These are phyloP conservation scores for Sceliomorpha sp. DNA, from an alignment of 2,888 invertebrate species.

Conservation along the genomic window DNA sequence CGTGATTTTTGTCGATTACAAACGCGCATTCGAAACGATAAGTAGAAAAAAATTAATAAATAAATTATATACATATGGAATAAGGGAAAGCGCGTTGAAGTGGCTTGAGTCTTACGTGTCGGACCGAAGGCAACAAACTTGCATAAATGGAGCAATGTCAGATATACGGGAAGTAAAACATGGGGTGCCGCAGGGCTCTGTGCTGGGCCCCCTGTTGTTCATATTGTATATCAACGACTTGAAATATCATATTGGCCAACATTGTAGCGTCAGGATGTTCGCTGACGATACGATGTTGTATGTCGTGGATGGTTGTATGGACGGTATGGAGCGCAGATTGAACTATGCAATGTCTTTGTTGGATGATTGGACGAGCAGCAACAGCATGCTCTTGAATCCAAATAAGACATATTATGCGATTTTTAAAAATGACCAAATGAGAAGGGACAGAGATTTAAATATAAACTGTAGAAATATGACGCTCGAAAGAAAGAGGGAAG, in stretches of 20 bases:
- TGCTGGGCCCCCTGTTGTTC: background rate
- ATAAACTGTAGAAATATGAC: too few species aligned
- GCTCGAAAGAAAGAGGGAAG: background rate
- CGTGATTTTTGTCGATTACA: too few species aligned
- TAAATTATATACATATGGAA: too few species aligned
- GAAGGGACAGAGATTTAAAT: background rate
- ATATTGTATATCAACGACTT: background rate
- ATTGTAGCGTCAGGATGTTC: conserved; percentile 1
- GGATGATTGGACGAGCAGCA: conserved; percentile 2
- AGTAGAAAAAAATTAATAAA: background rate
- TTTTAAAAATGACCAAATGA: conserved; percentile 4
- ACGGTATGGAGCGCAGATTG: background rate
- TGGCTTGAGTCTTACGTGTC: background rate
- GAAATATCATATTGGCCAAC: background rate
- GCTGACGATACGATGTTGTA: background rate
- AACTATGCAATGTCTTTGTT: background rate
- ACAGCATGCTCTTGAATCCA: background rate
- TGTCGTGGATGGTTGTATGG: background rate
- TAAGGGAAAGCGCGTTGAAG: too few species aligned
- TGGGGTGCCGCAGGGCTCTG: too few species aligned
- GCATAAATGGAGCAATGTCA: background rate
- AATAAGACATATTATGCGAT: background rate
- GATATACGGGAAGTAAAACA: background rate
- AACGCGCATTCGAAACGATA: background rate
- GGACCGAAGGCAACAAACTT: background rate